Evolutionary conservation across 2,888 invertebrate genomes (phyloP), one percentile per base, ranked within the genome.

Genomic region (Ecliptopera silaceata): DNA sequence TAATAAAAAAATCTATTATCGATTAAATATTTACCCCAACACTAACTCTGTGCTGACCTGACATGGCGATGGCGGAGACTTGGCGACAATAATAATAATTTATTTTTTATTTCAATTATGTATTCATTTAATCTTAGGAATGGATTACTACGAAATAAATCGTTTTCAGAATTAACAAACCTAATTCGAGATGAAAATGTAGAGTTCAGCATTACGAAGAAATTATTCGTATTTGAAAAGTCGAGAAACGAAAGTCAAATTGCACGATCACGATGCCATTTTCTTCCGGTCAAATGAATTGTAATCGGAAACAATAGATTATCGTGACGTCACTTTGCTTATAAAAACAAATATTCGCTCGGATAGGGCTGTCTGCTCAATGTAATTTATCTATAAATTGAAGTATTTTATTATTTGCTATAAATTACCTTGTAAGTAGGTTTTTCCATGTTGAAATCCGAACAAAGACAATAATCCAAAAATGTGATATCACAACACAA

Each of bases 361-460:
- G 8, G 13, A 34, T 34, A 20, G 2, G 26, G 42, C 6, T 42
- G 4, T 41, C 12, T 4, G 13, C 12, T 36, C 4, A 26, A 10
- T 6, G 12, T 11, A 1, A 15, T 26, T 15, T 15, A 43, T 44
- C 22, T 3, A 29, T 36, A 22, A n/a, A 12, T 18, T 15, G 3
- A 34, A n/a, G 3, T 17, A 15, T 36, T 3, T 48, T 29, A n/a
- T 26, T 41, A 31, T 8, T 48, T 12, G 10, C 11, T n/a, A 36
- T 22, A 1, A 13, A 15, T 32, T 75, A 89, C 90, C 87, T 89
- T 88, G 70, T 78, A 88, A 17, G 88, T 78, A 31, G 89, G 89
- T 72, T 88, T 90, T 68, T 90, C 90, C 90, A 91, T 89, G 65
- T 77, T 70, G 69, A 63, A 84, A 84, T 82, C 84, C 82, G 72